Percentiles rank a stretch among this genome's conserved stretches.
Conservation (phyloP, 2,797 vertebrate species). For the Anguilla anguilla region DNA sequence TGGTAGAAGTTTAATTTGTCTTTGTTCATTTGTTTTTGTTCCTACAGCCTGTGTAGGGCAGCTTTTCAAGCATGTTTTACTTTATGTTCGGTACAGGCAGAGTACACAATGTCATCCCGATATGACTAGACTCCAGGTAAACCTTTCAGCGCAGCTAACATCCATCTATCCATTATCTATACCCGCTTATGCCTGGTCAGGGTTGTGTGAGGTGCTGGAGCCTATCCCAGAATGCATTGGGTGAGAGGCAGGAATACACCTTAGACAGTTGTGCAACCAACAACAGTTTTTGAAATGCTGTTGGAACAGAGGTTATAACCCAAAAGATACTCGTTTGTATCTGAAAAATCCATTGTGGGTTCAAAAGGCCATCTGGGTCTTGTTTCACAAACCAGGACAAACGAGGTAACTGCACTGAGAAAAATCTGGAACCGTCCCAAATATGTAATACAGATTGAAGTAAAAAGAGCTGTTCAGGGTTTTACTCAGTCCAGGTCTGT, state of each 20-base stretch:
- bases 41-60: not conserved
- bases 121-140: not conserved
- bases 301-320: not conserved
- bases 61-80: conserved; percentile 6
- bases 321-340: not conserved
- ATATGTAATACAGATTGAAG: no score
- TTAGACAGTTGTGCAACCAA: not conserved
- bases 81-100: not conserved
- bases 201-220: no score
- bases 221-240: no score
- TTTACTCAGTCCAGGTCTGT: not conserved
- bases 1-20: conserved; percentile 10
- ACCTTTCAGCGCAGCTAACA: not conserved
- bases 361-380: no score
- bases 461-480: not conserved
- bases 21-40: not conserved
- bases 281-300: not conserved
- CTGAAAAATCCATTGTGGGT: not conserved
- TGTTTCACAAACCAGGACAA: no score
- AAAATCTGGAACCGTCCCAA: no score
- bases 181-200: no score
- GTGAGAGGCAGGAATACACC: no score
- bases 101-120: not conserved
- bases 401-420: no score
- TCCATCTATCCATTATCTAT: no score